These are phyloP conservation scores for Ceramica pisi DNA, from an alignment of 2,888 invertebrate genomes.

Conservation along the genomic window DNA sequence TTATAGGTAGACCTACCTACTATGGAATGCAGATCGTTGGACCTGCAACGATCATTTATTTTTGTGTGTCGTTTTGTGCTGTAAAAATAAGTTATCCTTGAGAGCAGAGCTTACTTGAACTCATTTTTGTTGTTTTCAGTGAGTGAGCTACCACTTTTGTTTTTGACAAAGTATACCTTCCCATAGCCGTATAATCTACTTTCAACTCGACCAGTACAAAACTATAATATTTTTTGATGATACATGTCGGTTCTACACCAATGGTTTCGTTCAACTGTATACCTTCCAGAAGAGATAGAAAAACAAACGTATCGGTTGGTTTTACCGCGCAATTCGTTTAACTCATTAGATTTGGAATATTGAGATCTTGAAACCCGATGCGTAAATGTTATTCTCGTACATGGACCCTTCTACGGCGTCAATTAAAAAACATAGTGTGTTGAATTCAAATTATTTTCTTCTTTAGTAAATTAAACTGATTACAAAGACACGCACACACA, in stretches of 20 bases:
- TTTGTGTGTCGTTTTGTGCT: constrained; percentile 1
- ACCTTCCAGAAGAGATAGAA: constrained; percentile 17
- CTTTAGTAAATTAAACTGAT: constrained; percentile 25
- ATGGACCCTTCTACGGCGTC: not conserved
- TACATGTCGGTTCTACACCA: constrained; percentile 18
- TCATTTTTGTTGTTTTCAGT: constrained; percentile 8
- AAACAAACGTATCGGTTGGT: constrained; percentile 31
- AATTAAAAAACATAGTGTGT: constrained; percentile 11
- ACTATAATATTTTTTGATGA: not conserved
- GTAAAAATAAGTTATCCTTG: constrained; percentile 17
- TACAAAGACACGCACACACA: constrained; percentile 20
- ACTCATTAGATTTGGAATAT: constrained; percentile 40
- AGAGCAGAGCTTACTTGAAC: constrained; percentile 9
- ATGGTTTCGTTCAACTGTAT: constrained; percentile 48
- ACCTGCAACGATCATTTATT: not conserved
- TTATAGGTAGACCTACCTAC: not conserved
- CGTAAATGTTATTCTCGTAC: constrained; percentile 43
- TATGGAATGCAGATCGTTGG: not conserved
- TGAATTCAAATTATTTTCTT: constrained; percentile 6
- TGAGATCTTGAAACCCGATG: constrained; percentile 48
- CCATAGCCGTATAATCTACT: not conserved
- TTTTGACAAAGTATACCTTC: not conserved
- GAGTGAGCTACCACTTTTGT: not conserved
- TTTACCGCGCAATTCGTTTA: constrained; percentile 42
- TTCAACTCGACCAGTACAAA: not conserved